phyloP scores from a whole-genome alignment of 2,888 invertebrate species.

The Atethmia centrago region DNA sequence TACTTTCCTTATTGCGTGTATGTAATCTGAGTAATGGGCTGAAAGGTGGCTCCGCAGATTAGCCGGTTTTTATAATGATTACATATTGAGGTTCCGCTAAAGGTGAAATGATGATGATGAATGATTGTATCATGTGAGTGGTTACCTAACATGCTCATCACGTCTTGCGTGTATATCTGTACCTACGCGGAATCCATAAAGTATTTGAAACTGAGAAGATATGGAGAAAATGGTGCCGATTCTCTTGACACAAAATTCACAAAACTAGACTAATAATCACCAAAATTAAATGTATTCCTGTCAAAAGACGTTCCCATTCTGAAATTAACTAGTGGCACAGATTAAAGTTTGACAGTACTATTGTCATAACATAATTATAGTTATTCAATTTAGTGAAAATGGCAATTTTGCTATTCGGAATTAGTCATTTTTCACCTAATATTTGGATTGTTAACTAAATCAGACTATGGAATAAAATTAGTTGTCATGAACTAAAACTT shows the following conservation, averaged over 20 bases:
- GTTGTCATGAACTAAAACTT: too few species aligned
- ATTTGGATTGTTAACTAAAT: too few species aligned
- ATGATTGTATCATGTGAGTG: constrained; percentile 24
- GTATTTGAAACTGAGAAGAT: background rate
- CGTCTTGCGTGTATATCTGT: constrained; percentile 2
- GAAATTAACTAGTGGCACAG: too few species aligned
- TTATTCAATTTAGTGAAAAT: too few species aligned
- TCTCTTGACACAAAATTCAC: background rate
- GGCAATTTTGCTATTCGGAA: too few species aligned
- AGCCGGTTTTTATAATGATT: constrained; percentile 34
- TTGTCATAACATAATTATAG: too few species aligned
- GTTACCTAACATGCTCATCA: constrained; percentile 41
- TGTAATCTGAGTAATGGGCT: constrained; percentile 39
- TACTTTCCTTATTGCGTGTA: constrained; percentile 39
- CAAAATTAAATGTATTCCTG: too few species aligned
- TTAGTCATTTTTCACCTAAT: too few species aligned
- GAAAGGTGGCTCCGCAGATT: constrained; percentile 44
- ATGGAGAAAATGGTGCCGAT: background rate
- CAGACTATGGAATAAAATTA: too few species aligned
- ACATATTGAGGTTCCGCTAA: constrained; percentile 18
- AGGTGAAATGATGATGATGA: constrained; percentile 44
- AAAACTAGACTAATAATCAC: too few species aligned
- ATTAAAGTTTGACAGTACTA: too few species aligned
- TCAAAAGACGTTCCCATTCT: background rate
- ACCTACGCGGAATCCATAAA: background rate